A percentile compares a stretch with the other conserved stretches of the same genome.
phyloP scores from a whole-genome alignment of 2,888 invertebrate species.

The Phortica magna region DNA sequence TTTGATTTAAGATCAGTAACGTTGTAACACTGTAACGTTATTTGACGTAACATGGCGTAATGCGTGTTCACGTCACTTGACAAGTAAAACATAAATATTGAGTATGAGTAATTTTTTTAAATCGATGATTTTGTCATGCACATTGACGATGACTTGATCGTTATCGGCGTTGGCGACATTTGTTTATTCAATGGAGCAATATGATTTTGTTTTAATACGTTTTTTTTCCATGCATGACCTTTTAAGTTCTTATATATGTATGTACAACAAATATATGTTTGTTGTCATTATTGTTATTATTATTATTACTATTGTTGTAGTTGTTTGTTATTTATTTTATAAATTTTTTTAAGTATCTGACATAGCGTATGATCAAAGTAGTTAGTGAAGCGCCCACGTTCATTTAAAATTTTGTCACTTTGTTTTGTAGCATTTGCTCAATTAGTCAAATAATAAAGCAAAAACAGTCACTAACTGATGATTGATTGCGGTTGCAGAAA shows the following conservation, averaged over 20 bases:
- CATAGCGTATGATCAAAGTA: not conserved
- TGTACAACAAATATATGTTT: no score
- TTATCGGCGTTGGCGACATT: conserved; percentile 31
- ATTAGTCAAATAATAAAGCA: not conserved
- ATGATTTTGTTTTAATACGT: not conserved
- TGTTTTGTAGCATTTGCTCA: not conserved
- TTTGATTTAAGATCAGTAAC: no score
- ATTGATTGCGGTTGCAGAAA: not conserved
- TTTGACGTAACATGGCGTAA: no score
- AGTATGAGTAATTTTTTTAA: no score
- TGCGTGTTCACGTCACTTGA: no score
- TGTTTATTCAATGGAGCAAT: conserved; percentile 14
- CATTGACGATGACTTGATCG: conserved; percentile 43
- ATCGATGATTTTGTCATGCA: not conserved
- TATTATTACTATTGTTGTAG: no score
- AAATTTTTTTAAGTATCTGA: not conserved
- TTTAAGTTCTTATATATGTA: not conserved
- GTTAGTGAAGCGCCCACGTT: not conserved
- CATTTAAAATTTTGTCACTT: no score
- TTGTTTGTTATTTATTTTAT: not conserved
- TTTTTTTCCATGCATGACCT: not conserved
- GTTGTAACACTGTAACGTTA: no score
- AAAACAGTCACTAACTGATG: not conserved
- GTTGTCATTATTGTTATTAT: no score
- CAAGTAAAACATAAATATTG: no score